Evolutionary conservation across 53 echinoderm and acorn worm genomes (phyloP), one percentile per base, ranked within the genome.

Genomic region (Paelopatides confundens): DNA sequence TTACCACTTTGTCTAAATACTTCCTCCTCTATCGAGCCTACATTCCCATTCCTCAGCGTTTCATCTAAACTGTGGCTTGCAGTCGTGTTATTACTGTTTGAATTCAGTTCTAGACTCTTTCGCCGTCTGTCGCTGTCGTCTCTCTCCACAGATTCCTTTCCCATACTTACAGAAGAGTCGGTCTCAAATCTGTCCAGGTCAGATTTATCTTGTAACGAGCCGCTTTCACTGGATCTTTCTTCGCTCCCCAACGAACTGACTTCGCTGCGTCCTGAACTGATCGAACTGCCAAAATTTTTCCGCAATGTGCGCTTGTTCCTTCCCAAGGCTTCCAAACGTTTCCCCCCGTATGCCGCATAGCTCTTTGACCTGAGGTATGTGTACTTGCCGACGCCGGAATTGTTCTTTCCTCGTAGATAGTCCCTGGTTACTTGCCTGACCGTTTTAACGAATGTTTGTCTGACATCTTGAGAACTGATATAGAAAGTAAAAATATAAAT

Each of bases 161-260:
- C 84, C 0, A 65, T 83, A 24, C 84, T 83, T 3, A 83, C 65
- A 35, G 84, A 83, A 35, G 84, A 83, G 52, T 81, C 82, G 4
- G 82, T 58, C 32, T 81, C 82, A 12, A 17, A 81, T 48, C 49
- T 37, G 29, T 81, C 81, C n/a, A 83, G 38, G 43, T 83, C 84
- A 2, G 65, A 83, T 27, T 30, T 63, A 31, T 83, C 84, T 65
- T 83, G 63, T 14, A 83, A 38, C 2, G 96, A 96, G 30, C 96
- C 96, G 33, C 93, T 96, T 15, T 93, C 96, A 27, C 96, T 96
- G 5, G 96, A 96, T 5, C 92, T 76, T 67, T 93, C 96, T 63
- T 96, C 96, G 65, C 93, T 93, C 24, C 93, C 91, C 54, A 92
- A 82, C 0, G 96, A 96, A 36, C 96, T 91, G 18, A 76, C 94